A percentile compares a stretch with the other conserved stretches of the same genome.
phyloP scores from a whole-genome alignment of 2,113 vertebrate genomes.

The Prinia subflava region DNA sequence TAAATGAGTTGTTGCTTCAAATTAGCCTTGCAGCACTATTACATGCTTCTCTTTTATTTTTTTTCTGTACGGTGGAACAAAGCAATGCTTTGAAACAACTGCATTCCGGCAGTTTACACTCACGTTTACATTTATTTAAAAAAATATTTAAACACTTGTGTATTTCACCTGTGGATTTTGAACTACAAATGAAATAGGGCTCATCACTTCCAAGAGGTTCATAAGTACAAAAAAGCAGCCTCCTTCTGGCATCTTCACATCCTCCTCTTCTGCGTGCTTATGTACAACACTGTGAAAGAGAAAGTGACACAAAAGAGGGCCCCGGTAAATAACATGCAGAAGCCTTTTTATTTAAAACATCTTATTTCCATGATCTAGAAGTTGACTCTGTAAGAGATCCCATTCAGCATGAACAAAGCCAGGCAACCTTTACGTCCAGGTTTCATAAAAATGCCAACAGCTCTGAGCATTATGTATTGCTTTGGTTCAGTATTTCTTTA shows the following conservation, averaged over 20 bases:
- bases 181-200: slow-evolving; percentile 40
- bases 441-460: neutral
- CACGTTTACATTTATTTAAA: slow-evolving; percentile 7
- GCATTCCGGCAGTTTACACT: neutral
- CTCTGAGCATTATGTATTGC: neutral
- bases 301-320: neutral
- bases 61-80: slow-evolving; percentile 14
- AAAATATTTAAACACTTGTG: neutral
- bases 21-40: neutral
- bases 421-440: neutral
- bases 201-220: slow-evolving; percentile 37
- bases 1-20: neutral
- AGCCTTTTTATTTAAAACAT: neutral
- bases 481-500: neutral
- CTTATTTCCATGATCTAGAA: neutral
- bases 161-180: neutral
- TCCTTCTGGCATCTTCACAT: slow-evolving; percentile 75
- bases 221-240: slow-evolving; percentile 31
- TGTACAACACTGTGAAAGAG: slow-evolving; percentile 88
- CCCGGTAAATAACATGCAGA: neutral
- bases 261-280: slow-evolving; percentile 99
- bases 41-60: neutral
- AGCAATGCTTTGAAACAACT: slow-evolving; percentile 12
- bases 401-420: neutral
- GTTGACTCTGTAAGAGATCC: neutral